A percentile compares a stretch with the other conserved stretches of the same genome.
phyloP scores from a whole-genome alignment of 2,113 vertebrate species.

The Hypomesus transpacificus region DNA sequence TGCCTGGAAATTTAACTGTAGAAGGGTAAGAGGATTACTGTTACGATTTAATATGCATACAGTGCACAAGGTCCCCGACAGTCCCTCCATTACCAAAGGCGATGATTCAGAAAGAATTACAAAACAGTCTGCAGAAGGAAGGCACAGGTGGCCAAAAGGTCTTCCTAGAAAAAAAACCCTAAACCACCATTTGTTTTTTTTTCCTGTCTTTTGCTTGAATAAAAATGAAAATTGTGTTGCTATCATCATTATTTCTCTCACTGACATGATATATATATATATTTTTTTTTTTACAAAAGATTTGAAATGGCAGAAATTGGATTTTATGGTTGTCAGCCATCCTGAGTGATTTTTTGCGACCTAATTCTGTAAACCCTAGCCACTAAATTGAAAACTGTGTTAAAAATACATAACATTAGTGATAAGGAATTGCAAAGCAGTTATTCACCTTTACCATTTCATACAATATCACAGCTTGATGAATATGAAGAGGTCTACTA shows the following conservation, averaged over 20 bases:
- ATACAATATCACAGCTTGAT: not conserved
- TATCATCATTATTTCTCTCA: not conserved
- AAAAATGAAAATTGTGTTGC: slow-evolving; percentile 18
- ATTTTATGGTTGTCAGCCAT: slow-evolving; percentile 22
- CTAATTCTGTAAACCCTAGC: not conserved
- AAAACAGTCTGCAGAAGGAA: slow-evolving; percentile 36
- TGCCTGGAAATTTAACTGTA: slow-evolving; percentile 99
- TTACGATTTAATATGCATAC: slow-evolving; percentile 85
- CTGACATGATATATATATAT: slow-evolving; percentile 11
- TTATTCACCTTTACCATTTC: not conserved
- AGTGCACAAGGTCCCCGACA: slow-evolving; percentile 67
- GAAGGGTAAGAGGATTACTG: slow-evolving; percentile 97
- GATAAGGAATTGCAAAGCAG: not conserved
- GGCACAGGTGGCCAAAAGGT: slow-evolving; percentile 36
- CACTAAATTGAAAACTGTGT: not conserved
- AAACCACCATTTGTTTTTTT: not conserved
- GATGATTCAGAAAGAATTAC: slow-evolving; percentile 41
- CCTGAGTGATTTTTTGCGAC: slow-evolving; percentile 23
- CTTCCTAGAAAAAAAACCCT: slow-evolving; percentile 23
- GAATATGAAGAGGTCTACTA: not conserved
- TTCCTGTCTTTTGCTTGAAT: slow-evolving; percentile 6
- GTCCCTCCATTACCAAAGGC: slow-evolving; percentile 61
- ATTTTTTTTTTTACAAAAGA: slow-evolving; percentile 18
- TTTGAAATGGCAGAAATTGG: slow-evolving; percentile 2
- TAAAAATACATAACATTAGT: not conserved